phyloP scores from a whole-genome alignment of 2,113 vertebrate species.

The Tautogolabrus adspersus region DNA sequence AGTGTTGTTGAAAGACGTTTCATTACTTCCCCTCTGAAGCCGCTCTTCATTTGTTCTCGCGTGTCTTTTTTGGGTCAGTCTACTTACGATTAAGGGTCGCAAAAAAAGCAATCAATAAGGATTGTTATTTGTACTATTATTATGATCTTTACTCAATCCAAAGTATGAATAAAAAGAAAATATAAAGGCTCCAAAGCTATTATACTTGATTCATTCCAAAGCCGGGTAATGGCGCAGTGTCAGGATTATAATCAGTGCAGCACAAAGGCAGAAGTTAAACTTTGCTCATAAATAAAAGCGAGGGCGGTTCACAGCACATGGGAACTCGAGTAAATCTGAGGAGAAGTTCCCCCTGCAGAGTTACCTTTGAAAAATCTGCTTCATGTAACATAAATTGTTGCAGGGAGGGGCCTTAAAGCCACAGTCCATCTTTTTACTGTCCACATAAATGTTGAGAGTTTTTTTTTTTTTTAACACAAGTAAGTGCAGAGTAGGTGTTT shows the following conservation, averaged over 20 bases:
- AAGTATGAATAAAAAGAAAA: neutral
- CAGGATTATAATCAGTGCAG: conserved; percentile 30
- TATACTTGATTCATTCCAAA: conserved; percentile 51
- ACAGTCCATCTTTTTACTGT: conserved; percentile 14
- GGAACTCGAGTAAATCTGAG: conserved; percentile 52
- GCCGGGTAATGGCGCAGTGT: conserved; percentile 14
- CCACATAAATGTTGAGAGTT: conserved; percentile 27
- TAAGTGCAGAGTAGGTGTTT: conserved; percentile 11
- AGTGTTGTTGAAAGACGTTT: conserved; percentile 79
- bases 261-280: conserved; percentile 59
- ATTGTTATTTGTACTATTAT: neutral
- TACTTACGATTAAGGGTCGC: conserved; percentile 33
- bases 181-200: neutral
- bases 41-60: conserved; percentile 70
- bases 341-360: conserved; percentile 43
- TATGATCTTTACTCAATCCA: neutral
- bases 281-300: conserved; percentile 59
- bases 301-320: conserved; percentile 34
- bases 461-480: conserved; percentile 18
- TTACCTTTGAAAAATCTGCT: conserved; percentile 55
- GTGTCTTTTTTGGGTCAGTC: conserved; percentile 62
- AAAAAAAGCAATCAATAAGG: conserved; percentile 9
- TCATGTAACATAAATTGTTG: conserved; percentile 55
- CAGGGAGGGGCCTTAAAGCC: conserved; percentile 37
- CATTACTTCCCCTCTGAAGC: conserved; percentile 78